Percentiles rank a stretch among this genome's conserved stretches.
Evolutionary conservation across 2,797 vertebrate genomes (phyloP).

Genomic region (Pteropus rufus): DNA sequence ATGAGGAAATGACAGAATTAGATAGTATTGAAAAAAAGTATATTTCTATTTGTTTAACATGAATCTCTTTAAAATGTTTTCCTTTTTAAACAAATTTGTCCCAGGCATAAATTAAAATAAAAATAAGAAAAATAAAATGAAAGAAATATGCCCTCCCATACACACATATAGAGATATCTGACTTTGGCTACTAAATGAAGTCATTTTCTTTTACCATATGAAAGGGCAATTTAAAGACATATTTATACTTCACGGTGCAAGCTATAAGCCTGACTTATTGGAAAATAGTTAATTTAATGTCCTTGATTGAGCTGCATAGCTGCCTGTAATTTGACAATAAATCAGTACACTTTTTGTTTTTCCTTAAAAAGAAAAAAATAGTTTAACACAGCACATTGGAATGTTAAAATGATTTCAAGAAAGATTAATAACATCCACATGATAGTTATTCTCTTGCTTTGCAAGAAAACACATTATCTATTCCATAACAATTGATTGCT

Average conservation of each 20-base stretch:
- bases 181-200: not conserved
- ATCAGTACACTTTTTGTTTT: not conserved
- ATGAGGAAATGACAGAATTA: not conserved
- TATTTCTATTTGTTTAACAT: not conserved
- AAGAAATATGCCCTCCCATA: not conserved
- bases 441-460: constrained; percentile 46
- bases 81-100: not conserved
- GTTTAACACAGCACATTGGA: constrained; percentile 44
- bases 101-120: not conserved
- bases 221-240: not conserved
- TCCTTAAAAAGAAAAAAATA: constrained; percentile 31
- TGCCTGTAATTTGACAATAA: constrained; percentile 54
- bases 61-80: not conserved
- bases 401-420: constrained; percentile 67
- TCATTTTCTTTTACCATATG: not conserved
- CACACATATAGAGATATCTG: not conserved
- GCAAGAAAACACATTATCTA: constrained; percentile 61
- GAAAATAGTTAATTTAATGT: constrained; percentile 43
- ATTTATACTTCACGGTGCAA: constrained; percentile 21
- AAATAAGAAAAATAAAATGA: not conserved
- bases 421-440: constrained; percentile 63
- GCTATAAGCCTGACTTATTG: constrained; percentile 24
- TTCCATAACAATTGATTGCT: constrained; percentile 63
- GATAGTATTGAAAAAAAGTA: not conserved
- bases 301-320: not conserved